Evolutionary conservation across 2,888 invertebrate genomes (phyloP).

Genomic region (Ashinkailepas kermadecensis): DNA sequence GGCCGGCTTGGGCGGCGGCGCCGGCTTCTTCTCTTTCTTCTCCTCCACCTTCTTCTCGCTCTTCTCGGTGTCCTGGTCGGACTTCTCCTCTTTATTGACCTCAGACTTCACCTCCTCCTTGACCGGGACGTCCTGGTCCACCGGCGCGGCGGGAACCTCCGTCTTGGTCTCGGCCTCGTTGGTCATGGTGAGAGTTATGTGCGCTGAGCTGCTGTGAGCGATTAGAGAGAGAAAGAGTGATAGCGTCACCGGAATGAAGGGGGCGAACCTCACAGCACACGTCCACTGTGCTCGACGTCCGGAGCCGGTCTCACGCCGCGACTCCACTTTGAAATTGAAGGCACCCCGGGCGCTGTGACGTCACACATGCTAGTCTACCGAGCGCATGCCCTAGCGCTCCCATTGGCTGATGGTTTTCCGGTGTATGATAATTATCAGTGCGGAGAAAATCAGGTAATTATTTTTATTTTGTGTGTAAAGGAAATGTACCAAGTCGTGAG

Average conservation of each 20-base stretch:
- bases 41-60: conserved; percentile 33
- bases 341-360: conserved; percentile 12
- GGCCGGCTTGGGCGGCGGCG: conserved; percentile 59
- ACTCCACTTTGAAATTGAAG: conserved; percentile 17
- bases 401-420: not conserved
- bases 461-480: too few relatives aligned
- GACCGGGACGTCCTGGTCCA: conserved; percentile 33
- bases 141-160: conserved; percentile 24
- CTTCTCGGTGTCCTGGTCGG: conserved; percentile 35
- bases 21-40: conserved; percentile 33
- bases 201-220: not conserved
- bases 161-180: conserved; percentile 34
- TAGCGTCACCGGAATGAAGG: too few relatives aligned
- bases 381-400: not conserved
- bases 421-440: too few relatives aligned
- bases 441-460: too few relatives aligned
- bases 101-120: conserved; percentile 35
- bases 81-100: conserved; percentile 35
- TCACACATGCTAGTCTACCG: not conserved
- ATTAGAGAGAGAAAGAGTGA: not conserved
- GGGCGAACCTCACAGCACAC: not conserved
- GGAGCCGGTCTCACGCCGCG: not conserved
- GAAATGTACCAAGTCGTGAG: too few relatives aligned
- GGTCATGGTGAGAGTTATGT: conserved; percentile 29
- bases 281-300: not conserved